phyloP scores from a whole-genome alignment of 2,888 invertebrate species.

The Nymphalis polychloros region DNA sequence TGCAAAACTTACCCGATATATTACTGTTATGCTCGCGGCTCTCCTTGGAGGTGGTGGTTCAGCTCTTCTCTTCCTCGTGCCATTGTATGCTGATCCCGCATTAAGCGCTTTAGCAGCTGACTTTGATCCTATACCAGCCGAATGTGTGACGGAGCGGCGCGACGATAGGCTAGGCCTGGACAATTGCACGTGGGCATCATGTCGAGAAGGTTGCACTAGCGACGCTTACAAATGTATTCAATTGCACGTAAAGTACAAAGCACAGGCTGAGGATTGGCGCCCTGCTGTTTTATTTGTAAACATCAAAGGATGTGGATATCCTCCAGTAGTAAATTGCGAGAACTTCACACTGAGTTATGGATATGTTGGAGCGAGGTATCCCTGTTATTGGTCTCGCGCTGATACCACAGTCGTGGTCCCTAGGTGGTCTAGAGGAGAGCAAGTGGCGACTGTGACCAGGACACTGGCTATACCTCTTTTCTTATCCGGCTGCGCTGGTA shows the following conservation, averaged over 20 bases:
- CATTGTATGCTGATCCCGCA: constrained; percentile 77
- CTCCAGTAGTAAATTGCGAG: constrained; percentile 88
- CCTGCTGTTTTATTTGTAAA: constrained; percentile 87
- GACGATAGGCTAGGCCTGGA: constrained; percentile 87
- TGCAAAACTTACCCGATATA: constrained; percentile 70
- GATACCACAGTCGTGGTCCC: constrained; percentile 92
- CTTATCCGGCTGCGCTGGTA: constrained; percentile 91
- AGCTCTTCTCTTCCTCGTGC: constrained; percentile 75
- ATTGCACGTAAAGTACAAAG: constrained; percentile 84
- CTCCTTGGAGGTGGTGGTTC: constrained; percentile 73
- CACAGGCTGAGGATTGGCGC: constrained; percentile 73
- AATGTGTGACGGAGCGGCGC: constrained; percentile 86
- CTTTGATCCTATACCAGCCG: constrained; percentile 87
- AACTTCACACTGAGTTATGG: constrained; percentile 88
- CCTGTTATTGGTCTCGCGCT: constrained; percentile 87
- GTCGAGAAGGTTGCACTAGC: constrained; percentile 90
- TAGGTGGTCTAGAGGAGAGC: constrained; percentile 90
- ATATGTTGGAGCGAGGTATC: constrained; percentile 84
- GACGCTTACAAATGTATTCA: constrained; percentile 87
- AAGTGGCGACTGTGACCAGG: constrained; percentile 90
- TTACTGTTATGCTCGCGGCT: constrained; percentile 71
- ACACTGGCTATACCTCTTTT: constrained; percentile 92
- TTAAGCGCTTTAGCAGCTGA: constrained; percentile 86
- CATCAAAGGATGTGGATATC: constrained; percentile 92
- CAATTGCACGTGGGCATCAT: constrained; percentile 91